Base-by-base conservation (phyloP, 2,888 invertebrate species). In the Deilephila elpenor region DNA sequence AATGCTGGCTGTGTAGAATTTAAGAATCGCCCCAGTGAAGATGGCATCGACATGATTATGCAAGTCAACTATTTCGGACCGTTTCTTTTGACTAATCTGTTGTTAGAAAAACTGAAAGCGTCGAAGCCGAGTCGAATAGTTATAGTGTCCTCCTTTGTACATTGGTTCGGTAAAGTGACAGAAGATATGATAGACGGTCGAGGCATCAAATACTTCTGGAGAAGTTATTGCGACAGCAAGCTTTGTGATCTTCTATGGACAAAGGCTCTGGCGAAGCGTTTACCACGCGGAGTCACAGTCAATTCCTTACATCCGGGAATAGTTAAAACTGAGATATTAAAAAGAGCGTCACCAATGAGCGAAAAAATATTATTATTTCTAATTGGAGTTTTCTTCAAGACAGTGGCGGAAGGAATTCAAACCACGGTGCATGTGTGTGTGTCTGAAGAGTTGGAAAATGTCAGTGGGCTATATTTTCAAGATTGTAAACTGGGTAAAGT, bases 221-320 rank as follows among this genome's bases (percentile, higher is more conserved):
- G 81, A 6, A 96, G 96, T 7, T 95, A 95, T 75, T 77, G 80
- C n/a, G 91, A 91, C 70, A 91, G 92, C 56, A 95, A 95, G 78
- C 80, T 95, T 0, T 91, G 87, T 75, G 86, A 91, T 61, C 76
- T 95, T 1, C 79, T 95, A 3, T 93, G 92, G 88, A 86, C 88
- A 14, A 93, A 89, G 71, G 94, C 93, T 6, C 83, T 95, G 19
- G 88, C 89, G 0, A 90, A 88, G 60, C 83, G 86, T 44, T 76
- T 95, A 4, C 89, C 92, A 1, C 80, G 81, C 14, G 96, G 96
- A 4, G 96, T 98, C 0, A 97, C 97, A 0, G 97, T 96, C 0
- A 98, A 98, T 85, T 96, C 96, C 78, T 88, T 98, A 71, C 98
- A 98, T 90, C 98, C 98, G 0, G 98, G 98, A 17, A 91, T 97